Evolutionary conservation across 2,113 vertebrate species (phyloP).

Genomic region (Catharus minimus): DNA sequence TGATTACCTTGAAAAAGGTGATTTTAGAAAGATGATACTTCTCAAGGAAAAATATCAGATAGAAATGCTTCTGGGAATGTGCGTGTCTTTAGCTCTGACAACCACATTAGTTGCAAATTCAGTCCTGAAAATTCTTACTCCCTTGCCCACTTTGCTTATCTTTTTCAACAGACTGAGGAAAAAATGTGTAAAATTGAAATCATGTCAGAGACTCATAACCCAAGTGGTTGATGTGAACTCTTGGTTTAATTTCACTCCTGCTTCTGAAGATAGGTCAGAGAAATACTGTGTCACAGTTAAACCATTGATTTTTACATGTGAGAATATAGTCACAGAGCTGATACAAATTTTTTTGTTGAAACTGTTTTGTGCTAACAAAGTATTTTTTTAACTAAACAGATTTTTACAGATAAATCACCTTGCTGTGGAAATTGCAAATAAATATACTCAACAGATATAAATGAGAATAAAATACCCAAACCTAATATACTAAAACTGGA

Average conservation of each 20-base stretch:
- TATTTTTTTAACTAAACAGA: not conserved
- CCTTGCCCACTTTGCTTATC: not conserved
- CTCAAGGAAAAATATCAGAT: not conserved
- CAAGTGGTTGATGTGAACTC: not conserved
- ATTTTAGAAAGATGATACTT: conserved; percentile 20
- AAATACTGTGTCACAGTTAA: not conserved
- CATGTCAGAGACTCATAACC: conserved; percentile 3
- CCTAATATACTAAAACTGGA: not conserved
- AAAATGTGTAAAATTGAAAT: conserved; percentile 43
- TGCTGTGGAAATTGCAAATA: not conserved
- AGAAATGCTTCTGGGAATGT: conserved; percentile 9
- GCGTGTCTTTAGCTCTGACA: not conserved
- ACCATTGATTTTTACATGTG: not conserved
- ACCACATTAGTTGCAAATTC: conserved; percentile 24
- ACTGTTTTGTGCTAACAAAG: not conserved
- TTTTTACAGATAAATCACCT: not conserved
- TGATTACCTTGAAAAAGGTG: not conserved
- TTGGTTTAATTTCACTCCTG: conserved; percentile 22
- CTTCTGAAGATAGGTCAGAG: conserved; percentile 21
- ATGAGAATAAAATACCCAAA: not conserved
- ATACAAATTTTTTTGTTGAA: not conserved
- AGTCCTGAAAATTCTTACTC: conserved; percentile 1
- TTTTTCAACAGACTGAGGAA: conserved; percentile 39
- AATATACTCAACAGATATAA: not conserved
- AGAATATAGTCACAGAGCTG: not conserved